These are phyloP conservation scores for Sebastes diploproa DNA, from an alignment of 2,797 vertebrate species.

Conservation along the genomic window DNA sequence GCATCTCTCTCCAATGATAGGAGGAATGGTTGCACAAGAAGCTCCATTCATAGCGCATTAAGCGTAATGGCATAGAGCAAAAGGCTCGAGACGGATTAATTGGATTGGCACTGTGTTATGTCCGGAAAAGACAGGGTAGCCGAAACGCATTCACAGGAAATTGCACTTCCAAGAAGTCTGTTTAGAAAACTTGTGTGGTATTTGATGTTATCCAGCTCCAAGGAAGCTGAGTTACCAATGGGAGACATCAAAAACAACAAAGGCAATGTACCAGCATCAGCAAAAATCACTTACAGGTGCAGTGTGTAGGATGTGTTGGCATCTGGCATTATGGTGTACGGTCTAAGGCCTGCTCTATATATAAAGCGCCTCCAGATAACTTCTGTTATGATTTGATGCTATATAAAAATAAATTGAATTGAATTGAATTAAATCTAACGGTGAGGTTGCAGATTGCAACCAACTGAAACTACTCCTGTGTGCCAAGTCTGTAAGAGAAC, in stretches of 20 bases:
- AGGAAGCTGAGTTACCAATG: neutral
- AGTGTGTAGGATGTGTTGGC: too few species aligned
- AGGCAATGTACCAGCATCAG: neutral
- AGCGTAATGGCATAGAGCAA: conserved; percentile 41
- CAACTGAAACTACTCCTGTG: too few species aligned
- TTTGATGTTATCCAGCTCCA: neutral
- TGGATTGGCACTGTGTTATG: conserved; percentile 27
- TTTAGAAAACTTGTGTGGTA: neutral
- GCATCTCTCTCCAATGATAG: conserved; percentile 29
- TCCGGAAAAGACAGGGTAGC: conserved; percentile 13
- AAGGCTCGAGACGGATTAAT: conserved; percentile 36
- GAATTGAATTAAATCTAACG: too few species aligned
- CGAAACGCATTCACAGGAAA: conserved; percentile 46
- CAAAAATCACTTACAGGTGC: neutral
- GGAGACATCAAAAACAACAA: neutral
- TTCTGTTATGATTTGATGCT: too few species aligned
- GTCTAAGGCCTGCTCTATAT: too few species aligned
- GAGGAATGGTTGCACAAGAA: conserved; percentile 31
- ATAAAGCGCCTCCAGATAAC: too few species aligned
- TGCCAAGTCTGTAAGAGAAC: too few species aligned
- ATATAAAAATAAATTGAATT: too few species aligned
- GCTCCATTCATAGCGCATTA: conserved; percentile 42
- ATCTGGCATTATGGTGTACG: too few species aligned
- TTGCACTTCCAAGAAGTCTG: neutral
- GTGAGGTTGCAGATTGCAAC: too few species aligned